A percentile compares a stretch with the other conserved stretches of the same genome.
These are phyloP conservation scores for Asobara japonica DNA, from an alignment of 1,140 invertebrate genomes.

Conservation along the genomic window DNA sequence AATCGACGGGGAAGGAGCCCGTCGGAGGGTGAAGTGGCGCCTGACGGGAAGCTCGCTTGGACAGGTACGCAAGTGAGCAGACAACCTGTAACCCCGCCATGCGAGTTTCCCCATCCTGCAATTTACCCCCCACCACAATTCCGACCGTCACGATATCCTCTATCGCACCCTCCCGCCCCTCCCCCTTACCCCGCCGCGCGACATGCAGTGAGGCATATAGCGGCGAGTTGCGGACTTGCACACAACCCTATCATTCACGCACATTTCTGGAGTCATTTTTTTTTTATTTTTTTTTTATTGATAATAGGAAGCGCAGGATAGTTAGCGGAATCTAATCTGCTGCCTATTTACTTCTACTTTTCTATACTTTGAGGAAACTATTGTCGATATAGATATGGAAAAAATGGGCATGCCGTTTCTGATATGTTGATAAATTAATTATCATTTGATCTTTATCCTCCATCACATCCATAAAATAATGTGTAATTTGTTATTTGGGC, in stretches of 20 bases:
- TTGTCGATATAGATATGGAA: no score
- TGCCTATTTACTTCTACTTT: no score
- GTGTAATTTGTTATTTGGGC: no score
- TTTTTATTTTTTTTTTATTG: no score
- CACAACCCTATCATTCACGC: background rate
- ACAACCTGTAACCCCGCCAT: background rate
- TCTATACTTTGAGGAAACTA: no score
- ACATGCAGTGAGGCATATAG: background rate
- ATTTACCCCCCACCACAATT: background rate
- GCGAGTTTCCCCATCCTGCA: slow-evolving; percentile 5
- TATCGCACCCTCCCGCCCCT: background rate
- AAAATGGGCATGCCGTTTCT: no score
- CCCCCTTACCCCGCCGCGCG: background rate
- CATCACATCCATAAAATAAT: no score
- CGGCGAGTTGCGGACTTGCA: background rate
- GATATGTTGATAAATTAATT: no score
- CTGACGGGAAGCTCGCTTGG: background rate
- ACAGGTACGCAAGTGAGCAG: slow-evolving; percentile 12
- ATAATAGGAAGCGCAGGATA: no score
- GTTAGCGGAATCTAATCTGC: no score
- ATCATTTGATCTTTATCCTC: no score
- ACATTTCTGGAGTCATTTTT: no score
- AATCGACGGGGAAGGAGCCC: background rate
- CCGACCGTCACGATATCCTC: background rate
- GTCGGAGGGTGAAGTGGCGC: background rate